Evolutionary conservation across 2,888 invertebrate species (phyloP).

Genomic region (Chrysomela aeneicollis): DNA sequence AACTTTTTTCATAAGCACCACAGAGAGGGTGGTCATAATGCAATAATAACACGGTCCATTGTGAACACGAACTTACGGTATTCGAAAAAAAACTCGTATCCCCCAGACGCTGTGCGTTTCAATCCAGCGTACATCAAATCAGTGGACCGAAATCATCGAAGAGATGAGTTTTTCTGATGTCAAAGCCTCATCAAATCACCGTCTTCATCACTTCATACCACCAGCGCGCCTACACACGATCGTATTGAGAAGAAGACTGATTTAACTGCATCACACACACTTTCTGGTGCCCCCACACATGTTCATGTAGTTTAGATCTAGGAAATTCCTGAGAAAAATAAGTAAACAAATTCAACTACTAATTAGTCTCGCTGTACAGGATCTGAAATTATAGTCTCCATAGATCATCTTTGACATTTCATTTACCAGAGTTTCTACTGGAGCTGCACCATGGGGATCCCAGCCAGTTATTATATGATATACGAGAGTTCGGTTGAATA

Average conservation of each 20-base stretch:
- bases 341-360: neutral
- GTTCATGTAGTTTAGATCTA: neutral
- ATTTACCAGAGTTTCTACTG: too few relatives aligned
- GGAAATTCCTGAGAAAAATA: neutral
- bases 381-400: too few relatives aligned
- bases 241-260: neutral
- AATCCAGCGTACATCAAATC: conserved; percentile 69
- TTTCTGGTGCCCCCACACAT: neutral
- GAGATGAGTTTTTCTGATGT: neutral
- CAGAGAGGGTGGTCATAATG: too few relatives aligned
- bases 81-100: conserved; percentile 75
- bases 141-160: neutral
- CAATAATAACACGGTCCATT: too few relatives aligned
- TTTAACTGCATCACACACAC: neutral
- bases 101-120: conserved; percentile 72
- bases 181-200: neutral
- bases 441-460: too few relatives aligned
- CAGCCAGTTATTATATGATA: too few relatives aligned
- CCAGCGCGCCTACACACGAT: neutral
- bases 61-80: conserved; percentile 65
- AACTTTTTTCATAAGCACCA: too few relatives aligned
- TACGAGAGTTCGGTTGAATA: too few relatives aligned
- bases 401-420: too few relatives aligned
- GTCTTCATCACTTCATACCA: neutral
- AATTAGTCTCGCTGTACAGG: neutral